A percentile compares a stretch with the other conserved stretches of the same genome.
These are phyloP conservation scores for Liopterus haemorrhoidalis DNA, from an alignment of 2,888 invertebrate genomes.

Conservation along the genomic window DNA sequence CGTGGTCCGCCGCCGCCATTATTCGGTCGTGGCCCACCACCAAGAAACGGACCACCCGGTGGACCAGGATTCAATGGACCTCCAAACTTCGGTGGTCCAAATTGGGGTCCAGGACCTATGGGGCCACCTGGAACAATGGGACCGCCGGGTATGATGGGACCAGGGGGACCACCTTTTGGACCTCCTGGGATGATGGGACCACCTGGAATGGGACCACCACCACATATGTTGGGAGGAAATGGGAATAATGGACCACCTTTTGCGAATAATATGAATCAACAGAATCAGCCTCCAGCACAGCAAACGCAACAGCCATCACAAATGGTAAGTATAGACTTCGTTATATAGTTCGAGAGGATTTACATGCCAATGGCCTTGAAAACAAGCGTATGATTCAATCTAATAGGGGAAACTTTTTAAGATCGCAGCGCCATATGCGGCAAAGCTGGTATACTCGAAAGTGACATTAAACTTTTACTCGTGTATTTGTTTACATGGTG, in stretches of 20 bases:
- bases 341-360: not conserved
- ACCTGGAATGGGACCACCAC: constrained; percentile 40
- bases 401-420: not conserved
- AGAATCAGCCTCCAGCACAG: constrained; percentile 4
- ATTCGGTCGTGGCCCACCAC: constrained; percentile 48
- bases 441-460: too few species aligned
- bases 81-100: constrained; percentile 53
- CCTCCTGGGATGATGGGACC: constrained; percentile 21
- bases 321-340: constrained; percentile 1
- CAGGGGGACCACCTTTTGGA: constrained; percentile 48
- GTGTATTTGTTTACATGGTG: too few species aligned
- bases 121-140: constrained; percentile 52
- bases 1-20: constrained; percentile 50
- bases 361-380: not conserved
- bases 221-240: constrained; percentile 36
- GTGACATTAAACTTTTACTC: too few species aligned
- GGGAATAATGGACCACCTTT: constrained; percentile 8
- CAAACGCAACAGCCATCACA: too few species aligned
- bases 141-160: constrained; percentile 53
- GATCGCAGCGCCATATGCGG: too few species aligned
- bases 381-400: not conserved
- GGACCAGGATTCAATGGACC: constrained; percentile 51
- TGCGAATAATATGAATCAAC: not conserved
- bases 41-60: constrained; percentile 47
- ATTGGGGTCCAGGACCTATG: constrained; percentile 64